Evolutionary conservation across 2,797 vertebrate genomes (phyloP), one percentile per base, ranked within the genome.

Genomic region (Protonibea diacanthus): DNA sequence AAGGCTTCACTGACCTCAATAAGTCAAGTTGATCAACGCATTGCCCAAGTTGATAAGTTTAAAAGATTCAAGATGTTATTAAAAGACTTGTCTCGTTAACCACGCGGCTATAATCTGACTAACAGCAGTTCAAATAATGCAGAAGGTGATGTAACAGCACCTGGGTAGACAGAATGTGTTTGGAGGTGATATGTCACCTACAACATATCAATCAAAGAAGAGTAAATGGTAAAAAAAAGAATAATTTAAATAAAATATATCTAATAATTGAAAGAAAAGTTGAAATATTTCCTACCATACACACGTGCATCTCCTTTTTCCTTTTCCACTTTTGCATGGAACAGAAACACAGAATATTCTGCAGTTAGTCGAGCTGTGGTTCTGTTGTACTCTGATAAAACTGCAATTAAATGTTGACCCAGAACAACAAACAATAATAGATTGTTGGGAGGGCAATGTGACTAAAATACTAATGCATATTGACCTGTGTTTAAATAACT

Each of bases 1-100:
- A 86, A 90, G 81, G 80, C 81, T 74, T 71, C 52, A 4, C 82
- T 83, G 91, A 91, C 92, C 90, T 74, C 83, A 91, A 92, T 92
- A 90, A 91, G 89, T 93, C 91, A 87, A 55, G 64, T 18, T 79
- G 80, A 92, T 92, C 85, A 89, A 85, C 55, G 66, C 71, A 2
- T 72, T 51, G 76, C 80, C 38, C 75, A 76, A 71, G 78, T 74
- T 84, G 83, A 89, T 81, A 75, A 51, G 75, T 88, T 85, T 91
- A 81, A 92, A 91, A 89, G 70, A 93, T 88, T 91, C 60, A 87
- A 84, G 85, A 88, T 59, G 81, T n/a, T 67, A 63, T 27, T 58
- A 85, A 89, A 82, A 76, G 74, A 60, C 52, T 82, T 70, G 69
- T 79, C 83, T 87, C 71, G 67, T 89, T 82, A 83, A 82, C 61